Evolutionary conservation across 1,140 invertebrate genomes (phyloP).

Genomic region (Charaxes varanes): DNA sequence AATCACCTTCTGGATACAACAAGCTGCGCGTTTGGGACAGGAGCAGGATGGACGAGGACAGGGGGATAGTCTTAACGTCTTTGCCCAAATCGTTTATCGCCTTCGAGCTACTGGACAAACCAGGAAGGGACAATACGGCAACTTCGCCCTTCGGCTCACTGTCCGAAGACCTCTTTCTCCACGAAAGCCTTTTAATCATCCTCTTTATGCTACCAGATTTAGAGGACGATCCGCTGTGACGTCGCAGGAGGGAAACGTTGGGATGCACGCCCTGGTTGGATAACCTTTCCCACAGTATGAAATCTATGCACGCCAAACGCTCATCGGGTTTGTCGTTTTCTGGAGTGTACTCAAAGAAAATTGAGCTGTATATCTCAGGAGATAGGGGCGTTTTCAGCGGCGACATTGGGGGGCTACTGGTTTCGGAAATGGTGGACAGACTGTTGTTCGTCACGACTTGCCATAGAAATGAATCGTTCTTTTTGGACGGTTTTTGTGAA

Average conservation of each 20-base stretch:
- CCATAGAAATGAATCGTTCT: slow-evolving; percentile 50
- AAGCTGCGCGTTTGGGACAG: slow-evolving; percentile 50
- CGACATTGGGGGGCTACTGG: slow-evolving; percentile 28
- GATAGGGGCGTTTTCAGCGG: slow-evolving; percentile 39
- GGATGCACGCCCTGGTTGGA: slow-evolving; percentile 47
- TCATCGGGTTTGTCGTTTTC: slow-evolving; percentile 30
- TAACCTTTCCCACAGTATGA: slow-evolving; percentile 66
- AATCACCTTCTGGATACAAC: slow-evolving; percentile 52
- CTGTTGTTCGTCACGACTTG: slow-evolving; percentile 35
- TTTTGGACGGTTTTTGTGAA: slow-evolving; percentile 24
- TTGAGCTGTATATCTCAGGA: slow-evolving; percentile 52
- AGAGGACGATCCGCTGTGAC: slow-evolving; percentile 35
- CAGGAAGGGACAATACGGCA: slow-evolving; percentile 49
- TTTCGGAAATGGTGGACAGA: slow-evolving; percentile 52
- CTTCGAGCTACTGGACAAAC: slow-evolving; percentile 44
- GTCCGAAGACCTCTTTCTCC: slow-evolving; percentile 33
- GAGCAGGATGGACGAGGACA: slow-evolving; percentile 46
- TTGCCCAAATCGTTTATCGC: slow-evolving; percentile 47
- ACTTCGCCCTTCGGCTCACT: slow-evolving; percentile 39
- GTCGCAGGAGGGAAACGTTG: slow-evolving; percentile 41
- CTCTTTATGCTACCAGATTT: slow-evolving; percentile 45
- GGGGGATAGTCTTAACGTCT: slow-evolving; percentile 46
- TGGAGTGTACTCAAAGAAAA: slow-evolving; percentile 53
- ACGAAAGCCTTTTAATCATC: slow-evolving; percentile 35
- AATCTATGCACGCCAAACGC: slow-evolving; percentile 51